phyloP scores from a whole-genome alignment of 2,797 vertebrate genomes.

The Oreonectes daqikongensis region DNA sequence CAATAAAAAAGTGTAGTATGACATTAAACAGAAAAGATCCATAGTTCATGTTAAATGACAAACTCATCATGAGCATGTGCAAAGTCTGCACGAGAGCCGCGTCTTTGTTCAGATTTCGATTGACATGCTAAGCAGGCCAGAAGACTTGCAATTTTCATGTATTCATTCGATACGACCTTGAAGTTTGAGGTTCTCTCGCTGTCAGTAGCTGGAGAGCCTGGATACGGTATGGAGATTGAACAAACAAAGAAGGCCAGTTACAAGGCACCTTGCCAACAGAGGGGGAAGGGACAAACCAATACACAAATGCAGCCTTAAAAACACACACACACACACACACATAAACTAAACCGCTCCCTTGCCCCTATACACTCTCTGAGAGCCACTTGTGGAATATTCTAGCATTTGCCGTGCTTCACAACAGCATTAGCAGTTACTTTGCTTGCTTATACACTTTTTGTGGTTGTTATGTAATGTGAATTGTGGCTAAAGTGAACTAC shows the following conservation, averaged over 20 bases:
- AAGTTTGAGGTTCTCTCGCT: slow-evolving; percentile 25
- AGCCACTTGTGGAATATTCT: slow-evolving; percentile 50
- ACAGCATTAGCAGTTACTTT: neutral
- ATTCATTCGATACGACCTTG: slow-evolving; percentile 38
- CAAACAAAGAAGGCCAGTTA: slow-evolving; percentile 47
- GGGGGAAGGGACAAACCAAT: slow-evolving; percentile 40
- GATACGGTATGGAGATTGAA: slow-evolving; percentile 40
- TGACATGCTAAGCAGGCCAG: slow-evolving; percentile 47
- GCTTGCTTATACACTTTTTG: too few species aligned
- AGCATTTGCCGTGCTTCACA: neutral
- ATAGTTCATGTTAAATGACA: neutral
- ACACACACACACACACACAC: slow-evolving; percentile 36
- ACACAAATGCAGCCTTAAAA: slow-evolving; percentile 36
- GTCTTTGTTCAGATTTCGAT: slow-evolving; percentile 43
- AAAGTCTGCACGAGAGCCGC: slow-evolving; percentile 35
- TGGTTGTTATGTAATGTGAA: neutral
- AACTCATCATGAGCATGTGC: slow-evolving; percentile 8
- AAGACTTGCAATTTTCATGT: slow-evolving; percentile 37
- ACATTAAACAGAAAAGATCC: neutral
- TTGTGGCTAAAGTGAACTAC: neutral
- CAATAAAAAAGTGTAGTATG: too few species aligned
- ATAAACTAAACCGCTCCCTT: slow-evolving; percentile 23
- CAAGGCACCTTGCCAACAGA: slow-evolving; percentile 50
- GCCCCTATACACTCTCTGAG: slow-evolving; percentile 27
- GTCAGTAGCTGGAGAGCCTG: slow-evolving; percentile 46